phyloP scores from a whole-genome alignment of 2,888 invertebrate genomes.

The Eilema sororculum region DNA sequence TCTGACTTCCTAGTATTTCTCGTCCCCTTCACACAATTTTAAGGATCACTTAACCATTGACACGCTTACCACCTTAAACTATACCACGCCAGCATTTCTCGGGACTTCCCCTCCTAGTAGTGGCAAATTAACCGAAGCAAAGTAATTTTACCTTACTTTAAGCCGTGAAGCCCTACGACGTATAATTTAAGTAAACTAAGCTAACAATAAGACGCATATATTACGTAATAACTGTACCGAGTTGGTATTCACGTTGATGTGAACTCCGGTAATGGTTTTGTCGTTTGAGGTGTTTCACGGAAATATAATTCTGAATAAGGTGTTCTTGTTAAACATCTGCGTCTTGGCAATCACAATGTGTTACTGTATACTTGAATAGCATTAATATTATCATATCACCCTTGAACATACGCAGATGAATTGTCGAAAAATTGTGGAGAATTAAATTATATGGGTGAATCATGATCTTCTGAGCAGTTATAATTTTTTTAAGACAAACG shows the following conservation, averaged over 20 bases:
- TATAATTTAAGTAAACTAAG: constrained; percentile 29
- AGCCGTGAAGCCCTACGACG: neutral
- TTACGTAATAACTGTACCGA: constrained; percentile 24
- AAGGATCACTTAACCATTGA: neutral
- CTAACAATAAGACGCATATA: constrained; percentile 30
- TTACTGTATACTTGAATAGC: neutral
- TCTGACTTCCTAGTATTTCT: too few species aligned
- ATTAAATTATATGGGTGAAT: neutral
- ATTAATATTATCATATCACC: neutral
- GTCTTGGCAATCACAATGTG: neutral
- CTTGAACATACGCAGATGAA: neutral
- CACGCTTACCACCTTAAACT: neutral
- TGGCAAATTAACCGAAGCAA: neutral
- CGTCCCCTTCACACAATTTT: too few species aligned
- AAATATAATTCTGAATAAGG: constrained; percentile 23
- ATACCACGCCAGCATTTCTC: neutral
- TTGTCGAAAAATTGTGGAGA: too few species aligned
- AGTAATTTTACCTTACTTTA: neutral
- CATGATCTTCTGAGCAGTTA: neutral
- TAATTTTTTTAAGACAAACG: neutral
- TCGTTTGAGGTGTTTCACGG: constrained; percentile 22
- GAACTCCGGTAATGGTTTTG: constrained; percentile 28
- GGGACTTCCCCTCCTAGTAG: neutral
- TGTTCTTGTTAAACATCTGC: constrained; percentile 26
- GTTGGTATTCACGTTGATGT: constrained; percentile 37